Evolutionary conservation across 1,140 invertebrate genomes (phyloP), one percentile per base, ranked within the genome.

Genomic region (Scaptomyza hsui): DNA sequence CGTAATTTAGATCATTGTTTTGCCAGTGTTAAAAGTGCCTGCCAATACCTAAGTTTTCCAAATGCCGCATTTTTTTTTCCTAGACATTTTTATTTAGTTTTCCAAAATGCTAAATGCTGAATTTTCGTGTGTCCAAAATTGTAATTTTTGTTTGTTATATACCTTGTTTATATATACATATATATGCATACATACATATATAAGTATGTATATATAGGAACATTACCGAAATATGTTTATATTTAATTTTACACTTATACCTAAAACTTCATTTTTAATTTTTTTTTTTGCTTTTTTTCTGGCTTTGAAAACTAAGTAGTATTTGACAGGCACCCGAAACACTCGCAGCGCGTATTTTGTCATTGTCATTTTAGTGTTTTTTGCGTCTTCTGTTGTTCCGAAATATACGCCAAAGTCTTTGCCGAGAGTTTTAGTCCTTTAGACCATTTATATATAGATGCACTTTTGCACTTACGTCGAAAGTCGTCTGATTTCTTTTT

Each of bases 181-280:
- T 71, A 67, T 65, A 53, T 48, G 56, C 48, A 61, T 73, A 72
- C 68, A 85, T 83, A 75, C 52, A 55, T 35, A 63, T 70, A 64
- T 57, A 65, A 64, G 57, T 53, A 69, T 73, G 69, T 78, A 77
- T 89, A 78, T 89, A 86, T 90, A 90, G 89, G 89, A 90, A 90
- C 89, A 90, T 90, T 90, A 90, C 89, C 89, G 89, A 90, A 90
- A 90, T 89, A 82, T 68, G 67, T 88, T 75, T 77, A 81, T 70
- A 71, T 71, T 68, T 82, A 90, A 78, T 90, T 90, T 89, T 90
- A 90, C 83, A 90, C 89, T 90, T 90, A 90, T 42, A 83, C 68
- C 89, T 90, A 90, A 89, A 59, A 70, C 53, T 37, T 61, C 48
- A 56, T 68, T 70, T 64, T 56, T 39, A 56, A 63, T 70, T 64